Percentiles rank a stretch among this genome's conserved stretches.
These are phyloP conservation scores for Oreotragus oreotragus DNA, from an alignment of 2,113 vertebrate species.

Conservation along the genomic window DNA sequence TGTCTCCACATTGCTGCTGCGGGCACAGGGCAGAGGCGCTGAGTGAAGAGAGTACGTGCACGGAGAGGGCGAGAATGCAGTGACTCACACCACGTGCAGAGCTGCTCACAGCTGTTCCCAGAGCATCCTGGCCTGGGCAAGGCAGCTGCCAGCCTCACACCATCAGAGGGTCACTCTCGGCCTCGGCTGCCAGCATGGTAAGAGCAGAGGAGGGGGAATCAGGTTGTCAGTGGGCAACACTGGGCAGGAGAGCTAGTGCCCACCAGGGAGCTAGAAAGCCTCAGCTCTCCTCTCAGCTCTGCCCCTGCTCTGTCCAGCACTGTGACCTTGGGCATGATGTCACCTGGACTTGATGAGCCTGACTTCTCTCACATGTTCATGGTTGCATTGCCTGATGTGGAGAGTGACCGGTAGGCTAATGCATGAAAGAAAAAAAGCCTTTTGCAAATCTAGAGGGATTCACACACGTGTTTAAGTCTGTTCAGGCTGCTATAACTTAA, in stretches of 20 bases:
- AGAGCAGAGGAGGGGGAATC: background rate
- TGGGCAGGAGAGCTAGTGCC: background rate
- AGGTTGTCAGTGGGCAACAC: rapidly evolving
- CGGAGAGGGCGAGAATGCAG: background rate
- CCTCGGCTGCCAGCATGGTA: background rate
- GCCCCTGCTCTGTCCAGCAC: background rate
- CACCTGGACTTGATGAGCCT: background rate
- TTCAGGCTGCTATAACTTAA: background rate
- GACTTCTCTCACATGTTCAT: background rate
- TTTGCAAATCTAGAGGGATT: background rate
- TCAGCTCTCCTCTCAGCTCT: background rate
- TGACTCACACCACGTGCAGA: slow-evolving; percentile 20
- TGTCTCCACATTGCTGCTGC: background rate
- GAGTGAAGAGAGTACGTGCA: slow-evolving; percentile 48
- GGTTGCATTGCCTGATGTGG: background rate
- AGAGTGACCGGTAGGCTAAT: background rate
- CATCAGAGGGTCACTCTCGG: background rate
- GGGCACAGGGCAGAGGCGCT: background rate
- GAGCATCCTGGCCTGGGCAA: background rate
- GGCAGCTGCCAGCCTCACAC: slow-evolving; percentile 34
- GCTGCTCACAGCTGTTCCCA: slow-evolving; percentile 45
- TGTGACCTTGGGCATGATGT: background rate
- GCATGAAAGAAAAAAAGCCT: rapidly evolving
- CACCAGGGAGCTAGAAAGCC: background rate
- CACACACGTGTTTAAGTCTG: background rate